These are phyloP conservation scores for Physocephala rufipes DNA, from an alignment of 2,888 invertebrate species.

Conservation along the genomic window DNA sequence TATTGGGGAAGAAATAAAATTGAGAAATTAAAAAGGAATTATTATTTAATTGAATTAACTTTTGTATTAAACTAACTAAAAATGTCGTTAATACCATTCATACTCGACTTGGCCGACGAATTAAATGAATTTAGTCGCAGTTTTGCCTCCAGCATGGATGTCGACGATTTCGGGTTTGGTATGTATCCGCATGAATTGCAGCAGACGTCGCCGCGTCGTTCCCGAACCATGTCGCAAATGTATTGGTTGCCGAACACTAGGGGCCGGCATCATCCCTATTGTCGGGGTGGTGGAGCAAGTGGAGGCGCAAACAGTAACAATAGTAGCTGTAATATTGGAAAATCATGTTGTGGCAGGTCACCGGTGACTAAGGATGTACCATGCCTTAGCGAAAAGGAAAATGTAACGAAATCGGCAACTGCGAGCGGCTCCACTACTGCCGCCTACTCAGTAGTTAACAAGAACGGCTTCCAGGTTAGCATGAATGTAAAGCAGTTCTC, in stretches of 20 bases:
- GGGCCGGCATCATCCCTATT: slow-evolving; percentile 48
- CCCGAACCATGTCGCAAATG: slow-evolving; percentile 43
- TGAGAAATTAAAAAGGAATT: not conserved
- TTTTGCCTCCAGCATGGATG: slow-evolving; percentile 52
- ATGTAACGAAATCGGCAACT: not conserved
- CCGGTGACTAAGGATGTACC: slow-evolving; percentile 18
- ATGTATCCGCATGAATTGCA: slow-evolving; percentile 56
- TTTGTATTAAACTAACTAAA: slow-evolving; percentile 31
- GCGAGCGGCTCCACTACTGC: slow-evolving; percentile 36
- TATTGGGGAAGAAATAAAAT: no score
- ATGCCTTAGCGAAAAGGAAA: slow-evolving; percentile 33
- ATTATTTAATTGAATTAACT: slow-evolving; percentile 23
- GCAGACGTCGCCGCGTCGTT: slow-evolving; percentile 43
- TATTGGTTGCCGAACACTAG: slow-evolving; percentile 45
- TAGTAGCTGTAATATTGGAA: slow-evolving; percentile 7
- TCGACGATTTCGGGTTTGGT: slow-evolving; percentile 60
- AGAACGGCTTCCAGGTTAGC: slow-evolving; percentile 76
- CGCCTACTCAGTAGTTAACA: slow-evolving; percentile 64
- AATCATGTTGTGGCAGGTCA: not conserved
- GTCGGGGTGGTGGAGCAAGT: slow-evolving; percentile 37
- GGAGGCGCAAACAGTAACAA: slow-evolving; percentile 33
- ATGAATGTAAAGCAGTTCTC: slow-evolving; percentile 77
- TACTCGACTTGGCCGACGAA: slow-evolving; percentile 55
- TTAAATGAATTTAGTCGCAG: slow-evolving; percentile 50
- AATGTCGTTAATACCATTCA: slow-evolving; percentile 55